Conservation (phyloP, 1,140 invertebrate species). For the Geopemphigus sp. region DNA sequence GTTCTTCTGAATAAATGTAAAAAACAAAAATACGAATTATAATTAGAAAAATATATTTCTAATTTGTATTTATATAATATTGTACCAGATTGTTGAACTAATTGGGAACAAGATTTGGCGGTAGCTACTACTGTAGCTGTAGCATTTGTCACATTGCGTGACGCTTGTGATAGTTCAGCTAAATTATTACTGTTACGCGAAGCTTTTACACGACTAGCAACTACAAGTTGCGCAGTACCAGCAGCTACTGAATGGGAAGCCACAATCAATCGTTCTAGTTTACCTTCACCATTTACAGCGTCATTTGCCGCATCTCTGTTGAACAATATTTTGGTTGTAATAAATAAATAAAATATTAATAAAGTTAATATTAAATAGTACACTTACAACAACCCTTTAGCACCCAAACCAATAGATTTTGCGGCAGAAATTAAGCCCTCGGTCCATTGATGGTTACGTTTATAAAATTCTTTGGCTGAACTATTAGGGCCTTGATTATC, state of each 20-base stretch:
- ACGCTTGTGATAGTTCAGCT: constrained; percentile 74
- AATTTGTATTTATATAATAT: background rate
- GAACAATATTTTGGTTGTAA: constrained; percentile 16
- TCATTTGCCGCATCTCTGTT: constrained; percentile 87
- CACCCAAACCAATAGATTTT: constrained; percentile 93
- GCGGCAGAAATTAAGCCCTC: constrained; percentile 97
- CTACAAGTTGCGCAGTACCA: constrained; percentile 93
- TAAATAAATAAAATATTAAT: background rate
- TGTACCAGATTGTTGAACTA: constrained; percentile 80
- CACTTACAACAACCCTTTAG: constrained; percentile 87
- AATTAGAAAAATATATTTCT: background rate
- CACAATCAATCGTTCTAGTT: constrained; percentile 91
- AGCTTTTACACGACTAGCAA: constrained; percentile 90
- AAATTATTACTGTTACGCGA: constrained; percentile 78
- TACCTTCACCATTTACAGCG: constrained; percentile 80
- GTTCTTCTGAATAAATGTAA: constrained; percentile 62
- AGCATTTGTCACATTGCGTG: constrained; percentile 80
- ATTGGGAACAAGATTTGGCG: constrained; percentile 80
- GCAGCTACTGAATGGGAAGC: constrained; percentile 97
- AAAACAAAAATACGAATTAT: constrained; percentile 16
- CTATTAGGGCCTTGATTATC: constrained; percentile 57
- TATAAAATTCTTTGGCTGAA: constrained; percentile 82
- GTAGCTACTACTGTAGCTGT: constrained; percentile 91
- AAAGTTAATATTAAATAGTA: background rate
- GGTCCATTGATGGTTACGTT: constrained; percentile 97